A percentile compares a stretch with the other conserved stretches of the same genome.
phyloP scores from a whole-genome alignment of 2,888 invertebrate species.

The Plebejus melissa region DNA sequence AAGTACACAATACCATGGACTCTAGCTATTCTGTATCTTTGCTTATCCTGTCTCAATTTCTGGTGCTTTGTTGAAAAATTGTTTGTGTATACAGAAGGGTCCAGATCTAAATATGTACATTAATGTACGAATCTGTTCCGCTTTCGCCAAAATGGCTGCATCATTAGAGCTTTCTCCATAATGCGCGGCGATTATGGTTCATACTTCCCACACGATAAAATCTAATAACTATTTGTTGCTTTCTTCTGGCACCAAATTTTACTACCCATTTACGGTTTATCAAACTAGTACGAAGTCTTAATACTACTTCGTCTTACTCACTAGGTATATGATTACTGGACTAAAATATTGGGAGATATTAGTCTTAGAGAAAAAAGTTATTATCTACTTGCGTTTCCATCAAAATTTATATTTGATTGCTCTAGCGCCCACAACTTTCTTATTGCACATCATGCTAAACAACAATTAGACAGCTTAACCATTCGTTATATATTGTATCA shows the following conservation, averaged over 20 bases:
- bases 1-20: not conserved
- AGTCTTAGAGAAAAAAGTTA: not conserved
- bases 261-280: not conserved
- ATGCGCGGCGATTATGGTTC: not conserved
- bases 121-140: not conserved
- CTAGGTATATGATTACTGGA: no score
- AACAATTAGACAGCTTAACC: not conserved
- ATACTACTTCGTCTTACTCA: no score
- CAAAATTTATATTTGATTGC: not conserved
- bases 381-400: not conserved
- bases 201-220: not conserved
- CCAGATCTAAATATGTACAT: not conserved
- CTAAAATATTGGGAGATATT: not conserved
- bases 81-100: not conserved
- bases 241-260: not conserved
- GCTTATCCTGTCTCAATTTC: not conserved
- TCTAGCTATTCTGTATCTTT: not conserved
- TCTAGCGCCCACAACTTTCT: not conserved
- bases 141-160: slow-evolving; percentile 7
- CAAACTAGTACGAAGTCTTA: not conserved
- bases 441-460: not conserved
- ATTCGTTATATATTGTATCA: not conserved
- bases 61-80: not conserved
- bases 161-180: slow-evolving; percentile 13
- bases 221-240: slow-evolving; percentile 5